Base-by-base conservation (phyloP, 2,113 vertebrate genomes). In the Colossoma macropomum region DNA sequence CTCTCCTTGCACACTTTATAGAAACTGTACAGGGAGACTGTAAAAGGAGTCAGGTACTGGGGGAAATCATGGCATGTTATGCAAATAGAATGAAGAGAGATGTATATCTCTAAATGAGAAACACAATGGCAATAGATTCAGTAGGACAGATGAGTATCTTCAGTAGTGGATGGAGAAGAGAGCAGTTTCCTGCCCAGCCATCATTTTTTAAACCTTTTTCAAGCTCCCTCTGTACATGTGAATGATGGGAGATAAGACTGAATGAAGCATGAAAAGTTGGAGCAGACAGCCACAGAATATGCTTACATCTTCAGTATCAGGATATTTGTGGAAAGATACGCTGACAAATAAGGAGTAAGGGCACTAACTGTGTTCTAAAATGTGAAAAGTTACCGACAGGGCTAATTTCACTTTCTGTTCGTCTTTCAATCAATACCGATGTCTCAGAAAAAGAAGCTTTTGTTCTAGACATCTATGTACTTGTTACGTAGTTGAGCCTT, bases 81-180 rank as follows among this genome's bases (percentile, higher is more conserved):
- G 3, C 60, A 27, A 48, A 54, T 23, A 60, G 60, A 79, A 48
- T 62, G 91, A 32, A 25, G 68, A 28, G 89, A 81, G 83, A 87
- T 90, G 86, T 90, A 88, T 90, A 91, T 89, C 87, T 86, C 82
- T 74, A 90, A 92, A 91, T 91, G 77, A 38, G 82, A 76, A 85
- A 77, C 83, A 88, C 52, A 79, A 86, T 86, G 30, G 41, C 54
- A 23, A 32, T 80, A 30, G 32, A 82, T 66, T 82, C 27, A 79
- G 74, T 41, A 21, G 45, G 45, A 71, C 25, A 38, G 72, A 83
- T 83, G 65, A 76, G 17, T 71, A 79, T 72, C 59, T 78, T 59
- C 52, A 83, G n/a, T 62, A 32, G 59, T 71, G 60, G 66, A 63
- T 72, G 69, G 21, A 75, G 50, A 82, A 54, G 65, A 56, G 63